Base-by-base conservation (phyloP, 2,797 vertebrate genomes). In the Microctenopoma stevenorrisi region DNA sequence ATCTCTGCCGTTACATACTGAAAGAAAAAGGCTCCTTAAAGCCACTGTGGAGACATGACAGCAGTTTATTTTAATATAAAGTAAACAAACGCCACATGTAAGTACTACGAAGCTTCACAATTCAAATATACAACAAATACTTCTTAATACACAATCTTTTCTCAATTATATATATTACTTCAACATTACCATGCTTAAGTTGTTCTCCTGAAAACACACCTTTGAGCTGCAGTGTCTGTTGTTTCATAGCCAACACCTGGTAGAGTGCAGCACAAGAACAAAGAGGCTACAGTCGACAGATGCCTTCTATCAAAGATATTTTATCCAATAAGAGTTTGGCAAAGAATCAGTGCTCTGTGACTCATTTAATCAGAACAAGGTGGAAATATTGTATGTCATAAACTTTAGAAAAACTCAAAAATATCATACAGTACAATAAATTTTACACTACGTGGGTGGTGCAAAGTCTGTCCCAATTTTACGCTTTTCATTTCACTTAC, bases 241-340 rank as follows among this genome's bases (percentile, higher is more conserved):
- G 53, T 28, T 63, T 53, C 25, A 33, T 5, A 60, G 53, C 47
- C 28, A 55, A 64, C 71, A 75, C 62, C 66, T 78, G 67, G 67
- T 48, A 74, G 22, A 63, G 18, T 30, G 44, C 47, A 38, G 40
- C 51, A 33, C 46, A 38, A 52, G 47, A 76, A 25, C 54, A 59
- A 37, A 22, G 42, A 75, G 38, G 48, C 54, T 12, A n/a, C 22
- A 74, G 74, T 56, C 76, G 78, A 80, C 72, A 74, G 63, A 68
- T 68, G 81, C 40, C 18, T 70, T 53, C 47, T 56, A 50, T 74
- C 62, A 74, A 68, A 76, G 33, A 43, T 55, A 40, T 15, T 64
- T 33, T 38, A 66, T 64, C 55, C 58, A 72, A 47, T 62, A 50
- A 42, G 28, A 60, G 30, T 71, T 50, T 80, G 64, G 68, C 70